phyloP scores from a whole-genome alignment of 2,797 vertebrate species.

The Peromyscus attwateri region DNA sequence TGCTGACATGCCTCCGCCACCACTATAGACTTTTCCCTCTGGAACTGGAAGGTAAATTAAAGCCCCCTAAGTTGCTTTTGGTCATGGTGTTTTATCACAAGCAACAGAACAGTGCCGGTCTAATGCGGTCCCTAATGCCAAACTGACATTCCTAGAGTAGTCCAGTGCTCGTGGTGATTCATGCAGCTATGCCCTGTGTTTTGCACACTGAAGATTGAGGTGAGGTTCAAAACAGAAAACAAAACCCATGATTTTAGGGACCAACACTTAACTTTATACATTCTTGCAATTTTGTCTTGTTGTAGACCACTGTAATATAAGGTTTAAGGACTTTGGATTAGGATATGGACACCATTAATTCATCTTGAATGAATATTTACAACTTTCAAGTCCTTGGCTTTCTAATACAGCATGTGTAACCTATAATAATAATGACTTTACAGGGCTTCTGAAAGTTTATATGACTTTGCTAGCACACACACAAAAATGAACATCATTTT shows the following conservation, averaged over 20 bases:
- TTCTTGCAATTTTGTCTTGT: not conserved
- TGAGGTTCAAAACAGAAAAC: conserved; percentile 45
- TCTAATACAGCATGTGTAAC: conserved; percentile 25
- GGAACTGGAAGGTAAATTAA: not conserved
- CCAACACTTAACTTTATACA: not conserved
- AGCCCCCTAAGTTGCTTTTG: not conserved
- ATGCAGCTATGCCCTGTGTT: not conserved
- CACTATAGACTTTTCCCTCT: not conserved
- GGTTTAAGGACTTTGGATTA: conserved; percentile 36
- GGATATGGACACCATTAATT: not conserved
- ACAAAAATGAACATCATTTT: not conserved
- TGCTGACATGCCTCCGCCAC: not conserved
- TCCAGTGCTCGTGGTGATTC: conserved; percentile 44
- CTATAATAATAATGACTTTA: not conserved
- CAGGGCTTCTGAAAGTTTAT: not conserved
- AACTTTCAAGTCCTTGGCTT: conserved; percentile 2
- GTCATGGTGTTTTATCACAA: not conserved
- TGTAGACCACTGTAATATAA: not conserved
- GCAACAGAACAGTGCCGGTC: not conserved
- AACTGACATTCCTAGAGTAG: conserved; percentile 64
- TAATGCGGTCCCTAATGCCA: conserved; percentile 34
- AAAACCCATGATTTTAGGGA: not conserved
- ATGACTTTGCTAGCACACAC: conserved; percentile 7
- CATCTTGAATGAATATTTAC: conserved; percentile 52
- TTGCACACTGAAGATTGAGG: conserved; percentile 33